Percentiles rank a stretch among this genome's conserved stretches.
Evolutionary conservation across 2,888 invertebrate species (phyloP).

Genomic region (Pristionchus maxplancki): DNA sequence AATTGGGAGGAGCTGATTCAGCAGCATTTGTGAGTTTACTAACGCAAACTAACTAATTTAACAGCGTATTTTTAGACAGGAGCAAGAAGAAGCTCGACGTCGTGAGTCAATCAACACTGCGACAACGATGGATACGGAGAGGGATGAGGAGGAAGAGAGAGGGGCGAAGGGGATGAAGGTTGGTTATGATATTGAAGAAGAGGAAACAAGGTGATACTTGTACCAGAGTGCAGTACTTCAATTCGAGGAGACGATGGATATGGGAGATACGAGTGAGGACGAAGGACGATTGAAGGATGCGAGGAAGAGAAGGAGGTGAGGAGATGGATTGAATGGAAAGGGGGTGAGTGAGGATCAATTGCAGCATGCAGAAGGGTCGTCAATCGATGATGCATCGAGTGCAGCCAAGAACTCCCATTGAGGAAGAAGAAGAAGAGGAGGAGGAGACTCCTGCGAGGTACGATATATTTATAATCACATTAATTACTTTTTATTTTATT

Average conservation of each 20-base stretch:
- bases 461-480: too few relatives aligned
- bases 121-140: background rate
- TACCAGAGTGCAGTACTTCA: background rate
- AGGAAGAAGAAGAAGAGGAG: constrained; percentile 31
- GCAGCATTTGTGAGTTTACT: constrained; percentile 10
- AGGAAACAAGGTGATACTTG: background rate
- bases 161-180: background rate
- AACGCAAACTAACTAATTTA: background rate
- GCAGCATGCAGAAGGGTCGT: constrained; percentile 25
- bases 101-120: background rate
- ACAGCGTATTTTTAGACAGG: background rate
- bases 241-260: background rate
- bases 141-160: constrained; percentile 2
- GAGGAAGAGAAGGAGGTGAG: constrained; percentile 35
- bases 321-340: too few relatives aligned
- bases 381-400: constrained; percentile 12
- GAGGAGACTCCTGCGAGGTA: constrained; percentile 8
- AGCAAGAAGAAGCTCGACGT: background rate
- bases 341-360: background rate
- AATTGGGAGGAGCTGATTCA: constrained; percentile 35
- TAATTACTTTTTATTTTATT: too few relatives aligned
- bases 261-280: constrained; percentile 2
- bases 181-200: background rate
- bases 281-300: constrained; percentile 4
- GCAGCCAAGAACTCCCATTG: constrained; percentile 9